Conservation (phyloP, 2,888 invertebrate species). For the Ypsolopha scabrella region DNA sequence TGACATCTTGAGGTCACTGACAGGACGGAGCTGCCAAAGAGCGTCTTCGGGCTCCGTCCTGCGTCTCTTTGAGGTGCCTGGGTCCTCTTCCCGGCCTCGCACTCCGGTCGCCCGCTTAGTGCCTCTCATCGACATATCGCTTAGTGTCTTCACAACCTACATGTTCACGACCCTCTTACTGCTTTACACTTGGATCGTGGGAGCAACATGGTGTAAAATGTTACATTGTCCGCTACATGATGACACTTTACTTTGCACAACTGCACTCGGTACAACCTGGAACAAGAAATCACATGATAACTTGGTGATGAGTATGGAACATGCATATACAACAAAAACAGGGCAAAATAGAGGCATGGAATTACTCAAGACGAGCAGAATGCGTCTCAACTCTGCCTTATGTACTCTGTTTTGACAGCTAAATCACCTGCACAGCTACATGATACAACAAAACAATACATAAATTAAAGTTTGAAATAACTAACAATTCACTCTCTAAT, state of each 20-base stretch:
- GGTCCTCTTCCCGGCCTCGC: slow-evolving; percentile 42
- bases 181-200: slow-evolving; percentile 64
- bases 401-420: slow-evolving; percentile 8
- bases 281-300: slow-evolving; percentile 15
- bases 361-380: too few relatives aligned
- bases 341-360: too few relatives aligned
- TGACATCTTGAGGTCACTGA: slow-evolving; percentile 88
- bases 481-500: not conserved
- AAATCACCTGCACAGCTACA: slow-evolving; percentile 14
- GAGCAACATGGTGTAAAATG: slow-evolving; percentile 61
- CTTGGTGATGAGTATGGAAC: too few relatives aligned
- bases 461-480: not conserved
- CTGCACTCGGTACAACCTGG: slow-evolving; percentile 37
- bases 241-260: slow-evolving; percentile 46
- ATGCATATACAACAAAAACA: too few relatives aligned
- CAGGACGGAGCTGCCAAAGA: slow-evolving; percentile 85
- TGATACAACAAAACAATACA: slow-evolving; percentile 20
- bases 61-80: slow-evolving; percentile 57
- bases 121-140: slow-evolving; percentile 63
- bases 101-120: slow-evolving; percentile 55
- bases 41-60: slow-evolving; percentile 57
- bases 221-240: slow-evolving; percentile 60
- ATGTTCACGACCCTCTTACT: slow-evolving; percentile 56
- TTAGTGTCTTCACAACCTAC: slow-evolving; percentile 51
- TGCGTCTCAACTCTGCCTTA: not conserved